Conservation (phyloP, 2,888 invertebrate species). For the Halictus quadricinctus region DNA sequence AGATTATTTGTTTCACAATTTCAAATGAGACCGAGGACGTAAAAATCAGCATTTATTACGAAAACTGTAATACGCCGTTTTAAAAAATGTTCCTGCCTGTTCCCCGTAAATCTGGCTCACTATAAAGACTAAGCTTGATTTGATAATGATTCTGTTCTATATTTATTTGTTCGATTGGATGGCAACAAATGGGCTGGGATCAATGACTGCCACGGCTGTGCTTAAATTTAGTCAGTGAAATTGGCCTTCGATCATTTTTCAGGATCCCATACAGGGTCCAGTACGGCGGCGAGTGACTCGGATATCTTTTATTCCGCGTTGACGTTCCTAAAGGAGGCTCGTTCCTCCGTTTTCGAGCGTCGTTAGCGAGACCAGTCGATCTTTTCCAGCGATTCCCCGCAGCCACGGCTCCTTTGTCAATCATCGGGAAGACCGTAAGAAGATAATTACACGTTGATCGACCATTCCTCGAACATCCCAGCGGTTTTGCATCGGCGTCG, state of each 20-base stretch:
- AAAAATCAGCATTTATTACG: no score
- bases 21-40: no score
- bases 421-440: slow-evolving; percentile 39
- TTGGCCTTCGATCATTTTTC: not conserved
- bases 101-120: not conserved
- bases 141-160: not conserved
- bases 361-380: slow-evolving; percentile 31
- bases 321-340: slow-evolving; percentile 2
- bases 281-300: not conserved
- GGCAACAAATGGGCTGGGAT: not conserved
- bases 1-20: no score
- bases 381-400: slow-evolving; percentile 17
- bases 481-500: slow-evolving; percentile 44
- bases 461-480: slow-evolving; percentile 39
- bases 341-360: slow-evolving; percentile 19
- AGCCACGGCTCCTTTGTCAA: slow-evolving; percentile 44
- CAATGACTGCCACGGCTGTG: not conserved
- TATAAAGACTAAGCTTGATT: not conserved
- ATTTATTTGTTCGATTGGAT: not conserved
- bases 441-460: slow-evolving; percentile 53
- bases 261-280: not conserved
- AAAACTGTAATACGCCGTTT: no score
- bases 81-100: not conserved
- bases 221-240: not conserved
- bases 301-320: not conserved